A percentile compares a stretch with the other conserved stretches of the same genome.
phyloP scores from a whole-genome alignment of 2,797 vertebrate genomes.

The Thamnophis elegans region DNA sequence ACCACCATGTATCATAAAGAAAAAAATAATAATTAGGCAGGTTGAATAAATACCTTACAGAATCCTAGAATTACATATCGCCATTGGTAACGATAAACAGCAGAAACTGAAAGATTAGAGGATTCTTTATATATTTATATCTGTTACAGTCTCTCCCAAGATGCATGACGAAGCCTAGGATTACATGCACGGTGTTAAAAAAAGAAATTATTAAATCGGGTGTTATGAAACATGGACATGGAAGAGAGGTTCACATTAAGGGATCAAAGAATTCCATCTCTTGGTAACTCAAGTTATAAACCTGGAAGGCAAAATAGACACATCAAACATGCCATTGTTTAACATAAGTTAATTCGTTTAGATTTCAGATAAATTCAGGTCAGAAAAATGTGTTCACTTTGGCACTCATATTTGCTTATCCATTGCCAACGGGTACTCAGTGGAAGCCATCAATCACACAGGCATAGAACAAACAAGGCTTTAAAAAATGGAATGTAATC shows the following conservation, averaged over 20 bases:
- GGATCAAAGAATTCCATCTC: conserved; percentile 11
- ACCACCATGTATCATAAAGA: not conserved
- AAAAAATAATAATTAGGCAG: conserved; percentile 5
- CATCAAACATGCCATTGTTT: not conserved
- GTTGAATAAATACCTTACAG: not conserved
- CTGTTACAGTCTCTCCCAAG: not conserved
- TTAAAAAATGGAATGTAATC: not conserved
- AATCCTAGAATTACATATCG: not conserved
- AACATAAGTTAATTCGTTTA: conserved; percentile 7
- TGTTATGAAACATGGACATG: not conserved
- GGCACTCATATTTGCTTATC: conserved; percentile 2
- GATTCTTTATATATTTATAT: not conserved
- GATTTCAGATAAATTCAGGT: conserved; percentile 21
- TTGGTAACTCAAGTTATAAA: not conserved
- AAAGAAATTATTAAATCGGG: not conserved
- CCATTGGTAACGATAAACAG: not conserved
- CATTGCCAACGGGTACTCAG: conserved; percentile 7
- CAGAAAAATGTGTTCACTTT: conserved; percentile 3
- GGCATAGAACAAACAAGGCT: not conserved
- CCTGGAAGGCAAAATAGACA: not conserved
- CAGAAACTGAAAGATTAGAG: not conserved
- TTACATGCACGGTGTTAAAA: not conserved
- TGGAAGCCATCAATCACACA: not conserved
- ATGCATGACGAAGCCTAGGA: not conserved
- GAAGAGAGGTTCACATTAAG: not conserved